phyloP scores from a whole-genome alignment of 2,797 vertebrate species.

The Sebastes matsubarae region DNA sequence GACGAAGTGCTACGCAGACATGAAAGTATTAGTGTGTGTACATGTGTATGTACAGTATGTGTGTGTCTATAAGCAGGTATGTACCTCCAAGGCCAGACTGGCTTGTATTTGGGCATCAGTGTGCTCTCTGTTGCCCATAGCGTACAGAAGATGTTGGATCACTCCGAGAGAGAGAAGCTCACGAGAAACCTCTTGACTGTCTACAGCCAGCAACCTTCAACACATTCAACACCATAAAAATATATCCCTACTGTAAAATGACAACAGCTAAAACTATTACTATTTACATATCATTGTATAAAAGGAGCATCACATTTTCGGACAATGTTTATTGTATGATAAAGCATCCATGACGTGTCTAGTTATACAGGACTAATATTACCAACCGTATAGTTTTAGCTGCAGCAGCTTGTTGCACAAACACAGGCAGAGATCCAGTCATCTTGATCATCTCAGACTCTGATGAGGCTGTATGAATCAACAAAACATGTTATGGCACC shows the following conservation, averaged over 20 bases:
- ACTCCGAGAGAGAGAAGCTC: conserved; percentile 84
- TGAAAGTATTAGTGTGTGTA: neutral
- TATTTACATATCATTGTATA: neutral
- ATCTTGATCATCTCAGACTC: conserved; percentile 56
- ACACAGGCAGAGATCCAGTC: conserved; percentile 65
- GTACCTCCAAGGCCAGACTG: conserved; percentile 85
- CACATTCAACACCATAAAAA: neutral
- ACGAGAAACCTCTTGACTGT: conserved; percentile 70
- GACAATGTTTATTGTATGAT: neutral
- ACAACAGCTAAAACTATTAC: neutral
- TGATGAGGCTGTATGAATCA: conserved; percentile 10
- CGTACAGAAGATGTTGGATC: conserved; percentile 81
- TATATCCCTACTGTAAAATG: neutral
- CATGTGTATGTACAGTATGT: neutral
- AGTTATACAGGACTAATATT: neutral
- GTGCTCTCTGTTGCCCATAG: conserved; percentile 86
- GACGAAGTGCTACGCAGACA: conserved; percentile 82
- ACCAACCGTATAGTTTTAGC: conserved; percentile 84
- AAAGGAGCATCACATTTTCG: neutral
- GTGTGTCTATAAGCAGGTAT: neutral
- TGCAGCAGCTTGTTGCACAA: conserved; percentile 85
- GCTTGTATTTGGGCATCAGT: conserved; percentile 86
- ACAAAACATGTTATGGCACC: neutral
- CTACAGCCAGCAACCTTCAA: conserved; percentile 80
- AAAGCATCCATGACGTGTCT: neutral